Conservation (phyloP, 2,797 vertebrate species). For the Rhinogobio ventralis region DNA sequence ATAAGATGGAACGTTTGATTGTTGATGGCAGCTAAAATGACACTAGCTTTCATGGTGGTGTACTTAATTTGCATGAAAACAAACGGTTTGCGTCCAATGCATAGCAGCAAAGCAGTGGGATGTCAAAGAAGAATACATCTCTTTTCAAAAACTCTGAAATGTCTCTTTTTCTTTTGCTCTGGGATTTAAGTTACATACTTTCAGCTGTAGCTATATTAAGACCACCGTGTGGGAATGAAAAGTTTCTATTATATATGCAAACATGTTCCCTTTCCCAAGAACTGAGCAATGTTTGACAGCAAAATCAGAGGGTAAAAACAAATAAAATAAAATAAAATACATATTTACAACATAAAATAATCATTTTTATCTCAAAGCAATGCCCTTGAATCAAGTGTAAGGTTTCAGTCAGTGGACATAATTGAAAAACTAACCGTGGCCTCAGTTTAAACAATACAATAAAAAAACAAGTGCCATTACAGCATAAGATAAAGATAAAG, state of each 20-base stretch:
- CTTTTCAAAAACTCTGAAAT: conserved; percentile 40
- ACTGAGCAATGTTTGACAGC: conserved; percentile 31
- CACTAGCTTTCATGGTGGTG: conserved; percentile 38
- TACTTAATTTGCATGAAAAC: conserved; percentile 44
- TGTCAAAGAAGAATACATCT: conserved; percentile 38
- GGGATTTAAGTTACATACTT: conserved; percentile 39
- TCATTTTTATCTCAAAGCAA: conserved; percentile 32
- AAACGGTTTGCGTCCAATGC: conserved; percentile 40
- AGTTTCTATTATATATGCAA: conserved; percentile 44
- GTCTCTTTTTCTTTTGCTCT: conserved; percentile 41
- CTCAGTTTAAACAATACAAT: conserved; percentile 28
- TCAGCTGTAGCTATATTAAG: conserved; percentile 48
- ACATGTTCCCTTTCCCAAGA: conserved; percentile 33
- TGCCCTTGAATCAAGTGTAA: conserved; percentile 54
- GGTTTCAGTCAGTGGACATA: conserved; percentile 51
- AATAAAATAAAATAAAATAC: conserved; percentile 30
- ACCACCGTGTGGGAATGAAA: conserved; percentile 47
- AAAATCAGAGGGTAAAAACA: conserved; percentile 25
- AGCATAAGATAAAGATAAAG: conserved; percentile 29
- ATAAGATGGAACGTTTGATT: conserved; percentile 33
- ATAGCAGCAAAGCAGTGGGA: conserved; percentile 49
- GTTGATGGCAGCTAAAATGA: conserved; percentile 45
- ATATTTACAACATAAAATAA: conserved; percentile 49
- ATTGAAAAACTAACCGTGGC: conserved; percentile 33
- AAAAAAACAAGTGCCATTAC: conserved; percentile 35